Evolutionary conservation across 2,888 invertebrate species (phyloP), one percentile per base, ranked within the genome.

Genomic region (Eledone cirrhosa): DNA sequence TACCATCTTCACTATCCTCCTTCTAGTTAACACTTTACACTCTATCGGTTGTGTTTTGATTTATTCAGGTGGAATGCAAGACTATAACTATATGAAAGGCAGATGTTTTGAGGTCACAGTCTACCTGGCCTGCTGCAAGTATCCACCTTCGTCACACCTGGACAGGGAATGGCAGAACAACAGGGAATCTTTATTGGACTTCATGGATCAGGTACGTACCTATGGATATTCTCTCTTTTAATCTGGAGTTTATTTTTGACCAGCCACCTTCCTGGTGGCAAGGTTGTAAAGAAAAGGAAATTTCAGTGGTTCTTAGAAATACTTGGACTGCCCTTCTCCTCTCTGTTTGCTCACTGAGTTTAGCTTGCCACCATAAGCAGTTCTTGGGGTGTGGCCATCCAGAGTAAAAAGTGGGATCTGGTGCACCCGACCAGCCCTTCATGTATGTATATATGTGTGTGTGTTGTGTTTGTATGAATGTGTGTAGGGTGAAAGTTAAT

Each of bases 101-200:
- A 88, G 86, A 80, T 89, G 89, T 84, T 85, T 88, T 84, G 89
- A 89, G 82, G 88, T 89, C 78, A 88, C 89, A 0, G 78, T 89
- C 41, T 88, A 89, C 79, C 79, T 89, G 79, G 88, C 89, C 0
- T 89, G 89, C 75, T 89, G 89, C 83, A 89, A 89, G 81, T 89
- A 88, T 79, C 88, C 89, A 0, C 72, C 33, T 0, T 79, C 82
- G 5, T 53, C 48, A 2, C 67, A 84, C 41, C 82, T 89, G 31
- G 31, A 83, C 19, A 65, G 78, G 24, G 89, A 90, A 81, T 90
- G 89, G 89, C 80, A 85, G 7, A 87, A 89, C 80, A 90, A 90
- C 83, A 86, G 80, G 79, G 86, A 89, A 41, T 83, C 89, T n/a
- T 79, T 90, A 5, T 74, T 90, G n/a, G 80, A 86, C n/a, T 89